Conservation (phyloP, 2,888 invertebrate genomes). For the Athalia rosae region DNA sequence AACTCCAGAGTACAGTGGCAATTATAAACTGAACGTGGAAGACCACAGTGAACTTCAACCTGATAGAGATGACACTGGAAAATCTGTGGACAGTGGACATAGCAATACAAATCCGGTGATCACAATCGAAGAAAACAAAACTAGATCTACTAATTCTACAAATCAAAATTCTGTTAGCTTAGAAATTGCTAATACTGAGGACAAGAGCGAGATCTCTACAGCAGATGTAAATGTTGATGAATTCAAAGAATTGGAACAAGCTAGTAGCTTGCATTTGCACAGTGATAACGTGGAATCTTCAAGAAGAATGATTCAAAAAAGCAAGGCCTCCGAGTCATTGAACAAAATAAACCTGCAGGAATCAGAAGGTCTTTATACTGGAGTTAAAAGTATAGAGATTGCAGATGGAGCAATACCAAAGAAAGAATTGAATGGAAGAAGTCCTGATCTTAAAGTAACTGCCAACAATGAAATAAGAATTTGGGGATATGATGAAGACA, state of each 20-base stretch:
- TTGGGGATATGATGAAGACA: slow-evolving; percentile 58
- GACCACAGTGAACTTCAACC: neutral
- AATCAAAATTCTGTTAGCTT: slow-evolving; percentile 30
- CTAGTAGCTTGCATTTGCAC: slow-evolving; percentile 41
- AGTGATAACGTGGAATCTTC: slow-evolving; percentile 62
- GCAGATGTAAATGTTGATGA: neutral
- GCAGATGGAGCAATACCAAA: slow-evolving; percentile 56
- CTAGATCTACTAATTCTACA: slow-evolving; percentile 22
- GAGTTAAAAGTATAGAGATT: slow-evolving; percentile 54
- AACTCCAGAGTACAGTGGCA: slow-evolving; percentile 9
- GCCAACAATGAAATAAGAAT: slow-evolving; percentile 72
- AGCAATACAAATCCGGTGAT: neutral
- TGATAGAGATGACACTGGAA: neutral
- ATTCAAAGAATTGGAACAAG: neutral
- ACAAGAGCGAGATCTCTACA: neutral
- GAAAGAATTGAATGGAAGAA: slow-evolving; percentile 48
- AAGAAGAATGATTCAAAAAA: slow-evolving; percentile 17
- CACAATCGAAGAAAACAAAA: neutral
- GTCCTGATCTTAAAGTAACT: slow-evolving; percentile 48
- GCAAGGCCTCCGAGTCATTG: slow-evolving; percentile 58
- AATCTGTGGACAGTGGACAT: neutral
- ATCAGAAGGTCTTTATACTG: slow-evolving; percentile 1
- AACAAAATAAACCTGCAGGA: slow-evolving; percentile 47
- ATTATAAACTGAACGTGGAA: slow-evolving; percentile 8
- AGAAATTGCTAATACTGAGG: neutral